A percentile compares a stretch with the other conserved stretches of the same genome.
phyloP scores from a whole-genome alignment of 53 echinoderm and acorn worm genomes.

The Zoroaster sp. region DNA sequence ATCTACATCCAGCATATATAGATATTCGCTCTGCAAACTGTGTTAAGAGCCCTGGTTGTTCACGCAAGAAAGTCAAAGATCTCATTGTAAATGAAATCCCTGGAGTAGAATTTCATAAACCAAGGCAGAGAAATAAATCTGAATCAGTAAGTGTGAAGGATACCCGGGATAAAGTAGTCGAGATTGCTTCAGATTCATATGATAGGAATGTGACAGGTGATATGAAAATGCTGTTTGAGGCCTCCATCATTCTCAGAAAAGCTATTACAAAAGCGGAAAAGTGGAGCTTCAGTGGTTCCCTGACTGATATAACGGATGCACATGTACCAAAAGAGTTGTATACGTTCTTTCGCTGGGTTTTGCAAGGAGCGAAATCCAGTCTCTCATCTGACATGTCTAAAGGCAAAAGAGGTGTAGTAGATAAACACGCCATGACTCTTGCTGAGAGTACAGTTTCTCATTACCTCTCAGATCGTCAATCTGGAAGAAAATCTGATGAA shows the following conservation, averaged over 20 bases:
- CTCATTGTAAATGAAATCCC: slow-evolving; percentile 4
- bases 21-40: slow-evolving; percentile 24
- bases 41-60: neutral
- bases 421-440: slow-evolving; percentile 16
- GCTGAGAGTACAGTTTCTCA: slow-evolving; percentile 4
- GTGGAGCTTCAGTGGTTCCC: neutral
- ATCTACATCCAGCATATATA: neutral
- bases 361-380: slow-evolving; percentile 7
- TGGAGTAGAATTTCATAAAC: slow-evolving; percentile 41
- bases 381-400: neutral
- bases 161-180: neutral
- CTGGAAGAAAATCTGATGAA: neutral
- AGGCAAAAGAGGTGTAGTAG: neutral
- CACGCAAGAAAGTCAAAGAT: neutral
- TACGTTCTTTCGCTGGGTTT: slow-evolving; percentile 4
- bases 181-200: neutral
- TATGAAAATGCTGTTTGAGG: neutral
- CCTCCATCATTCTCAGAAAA: neutral
- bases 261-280: neutral
- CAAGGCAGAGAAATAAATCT: slow-evolving; percentile 7
- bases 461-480: neutral
- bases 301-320: neutral
- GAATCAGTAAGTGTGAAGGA: slow-evolving; percentile 1
- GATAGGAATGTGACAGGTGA: neutral
- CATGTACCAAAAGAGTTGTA: slow-evolving; percentile 30